phyloP scores from a whole-genome alignment of 2,888 invertebrate genomes.

The Tiliacea aurago region DNA sequence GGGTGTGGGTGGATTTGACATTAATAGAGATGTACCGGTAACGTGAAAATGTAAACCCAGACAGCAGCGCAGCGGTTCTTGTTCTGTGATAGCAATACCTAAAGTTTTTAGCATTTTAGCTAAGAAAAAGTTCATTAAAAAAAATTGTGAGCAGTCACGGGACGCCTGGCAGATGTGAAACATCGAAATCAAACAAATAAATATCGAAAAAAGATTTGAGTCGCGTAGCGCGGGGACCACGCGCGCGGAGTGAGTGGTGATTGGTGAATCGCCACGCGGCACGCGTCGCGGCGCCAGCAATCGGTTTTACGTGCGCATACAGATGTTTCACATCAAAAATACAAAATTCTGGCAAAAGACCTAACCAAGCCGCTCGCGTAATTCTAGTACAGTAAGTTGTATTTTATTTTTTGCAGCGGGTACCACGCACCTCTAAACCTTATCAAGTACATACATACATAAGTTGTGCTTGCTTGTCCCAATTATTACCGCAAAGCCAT shows the following conservation, averaged over 20 bases:
- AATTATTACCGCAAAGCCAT: constrained; percentile 36
- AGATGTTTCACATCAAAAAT: background rate
- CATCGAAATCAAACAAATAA: too few species aligned
- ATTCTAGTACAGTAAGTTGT: background rate
- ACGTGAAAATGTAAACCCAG: background rate
- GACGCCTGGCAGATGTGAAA: too few species aligned
- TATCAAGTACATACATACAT: background rate
- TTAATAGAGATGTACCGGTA: constrained; percentile 12
- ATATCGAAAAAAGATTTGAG: too few species aligned
- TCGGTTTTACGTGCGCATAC: too few species aligned
- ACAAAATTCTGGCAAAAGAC: background rate
- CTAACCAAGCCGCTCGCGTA: background rate
- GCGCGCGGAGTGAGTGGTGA: too few species aligned
- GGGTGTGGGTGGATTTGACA: background rate
- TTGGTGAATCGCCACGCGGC: too few species aligned
- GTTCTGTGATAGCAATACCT: background rate
- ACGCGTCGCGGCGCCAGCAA: too few species aligned
- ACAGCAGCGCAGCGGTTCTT: background rate
- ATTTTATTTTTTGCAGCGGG: background rate
- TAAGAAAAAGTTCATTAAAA: too few species aligned
- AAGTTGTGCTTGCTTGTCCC: background rate
- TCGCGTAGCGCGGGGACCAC: too few species aligned
- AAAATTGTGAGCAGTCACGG: too few species aligned
- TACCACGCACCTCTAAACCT: constrained; percentile 18
- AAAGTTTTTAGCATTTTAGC: background rate